Evolutionary conservation across 1,140 invertebrate genomes (phyloP), one percentile per base, ranked within the genome.

Genomic region (Macrocentrus cingulum): DNA sequence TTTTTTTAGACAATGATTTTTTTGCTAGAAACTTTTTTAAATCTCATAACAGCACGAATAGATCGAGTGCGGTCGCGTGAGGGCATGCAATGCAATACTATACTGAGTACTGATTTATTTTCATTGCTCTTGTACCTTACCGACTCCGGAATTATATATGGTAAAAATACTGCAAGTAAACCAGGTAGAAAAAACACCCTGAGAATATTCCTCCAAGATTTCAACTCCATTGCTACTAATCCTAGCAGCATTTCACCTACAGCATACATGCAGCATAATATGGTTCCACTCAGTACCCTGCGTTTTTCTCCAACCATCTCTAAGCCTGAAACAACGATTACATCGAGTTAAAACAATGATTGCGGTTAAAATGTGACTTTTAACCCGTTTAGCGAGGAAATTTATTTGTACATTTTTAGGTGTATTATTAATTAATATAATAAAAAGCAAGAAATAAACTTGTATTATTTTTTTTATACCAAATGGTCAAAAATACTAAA

Each of bases 291-390:
- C 19, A 91, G 79, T 0, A 91, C 88, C 61, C 92, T 79, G 51
- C 87, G 85, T 61, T 84, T 83, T 2, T 88, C 86, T 1, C 87
- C 88, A 0, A 91, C 87, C 60, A 91, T 80, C 70, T 94, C 91
- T 70, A 93, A 84, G 20, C 87, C 91, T 91, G 73, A 58, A 81
- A 82, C 67, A 62, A 77, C 77, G 37, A 61, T 20, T 36, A 15
- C 7, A 34, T 11, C 6, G 11, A 7, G 6, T 34, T 34, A n/a
- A n/a, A n/a, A n/a, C 25, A 29, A 29, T 29, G 25, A 29, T n/a
- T n/a, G 25, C 25, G 25, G 25, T 29, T 29, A 9, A 29, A 29
- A 29, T 9, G 4, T n/a, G n/a, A n/a, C n/a, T n/a, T n/a, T n/a
- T n/a, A n/a, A n/a, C n/a, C n/a, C n/a, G n/a, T n/a, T n/a, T n/a